Base-by-base conservation (phyloP, 2,888 invertebrate genomes). In the Neoaliturus tenellus region DNA sequence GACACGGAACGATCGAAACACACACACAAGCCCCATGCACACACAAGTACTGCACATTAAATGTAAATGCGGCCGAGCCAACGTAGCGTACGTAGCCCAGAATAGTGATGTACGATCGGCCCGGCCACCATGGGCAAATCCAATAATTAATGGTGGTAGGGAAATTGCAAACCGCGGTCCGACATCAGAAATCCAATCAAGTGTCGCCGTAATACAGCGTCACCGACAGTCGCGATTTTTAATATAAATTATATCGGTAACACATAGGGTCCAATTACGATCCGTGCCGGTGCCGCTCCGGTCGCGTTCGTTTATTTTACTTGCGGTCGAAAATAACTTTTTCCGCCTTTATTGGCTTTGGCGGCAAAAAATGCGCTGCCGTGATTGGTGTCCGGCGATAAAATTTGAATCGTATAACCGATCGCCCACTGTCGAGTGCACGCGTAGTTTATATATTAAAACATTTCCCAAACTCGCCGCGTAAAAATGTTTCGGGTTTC, bases 91-190 rank as follows among this genome's bases (percentile, higher is more conserved):
- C 28, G 71, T 48, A 35, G 10, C 44, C 33, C 41, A 67, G 69
- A 44, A 48, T 67, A 69, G 73, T 82, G 82, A 82, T 82, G 73
- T 55, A 82, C 67, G 48, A 35, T 41, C 35, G 17, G 25, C 0
- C 35, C 41, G 67, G 69, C 69, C 58, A 71, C 83, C 35, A 51
- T 55, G 62, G 35, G 81, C 84, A 82, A 84, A 84, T 84, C 84
- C 84, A 82, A 82, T 84, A 84, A 84, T 84, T 84, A 84, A 84
- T 84, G 84, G 84, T 67, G 58, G 82, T 67, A 84, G 82, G 84
- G 82, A 84, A 84, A 84, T 84, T 84, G 84, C 82, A 84, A 84
- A 84, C 84, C 78, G 82, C 84, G 82, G 69, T 41, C 41, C 80
- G 83, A 83, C 83, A 83, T 69, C 69, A 83, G 83, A 83, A 83